Conservation (phyloP, 1,140 invertebrate species). For the Argopecten irradians region DNA sequence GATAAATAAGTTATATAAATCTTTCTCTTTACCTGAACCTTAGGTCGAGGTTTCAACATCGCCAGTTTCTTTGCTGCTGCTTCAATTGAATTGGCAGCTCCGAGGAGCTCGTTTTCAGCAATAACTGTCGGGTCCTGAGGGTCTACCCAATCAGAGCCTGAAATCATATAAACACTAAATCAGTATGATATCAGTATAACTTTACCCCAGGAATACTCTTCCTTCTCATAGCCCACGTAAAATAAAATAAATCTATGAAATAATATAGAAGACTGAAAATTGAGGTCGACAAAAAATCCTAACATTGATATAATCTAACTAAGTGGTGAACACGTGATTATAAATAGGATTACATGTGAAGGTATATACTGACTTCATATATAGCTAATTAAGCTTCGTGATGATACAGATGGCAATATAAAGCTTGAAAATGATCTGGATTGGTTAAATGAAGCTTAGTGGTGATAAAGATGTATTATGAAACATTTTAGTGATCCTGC, state of each 20-base stretch:
- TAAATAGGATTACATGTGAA: too few species aligned
- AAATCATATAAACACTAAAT: conserved; percentile 1
- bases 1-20: background rate
- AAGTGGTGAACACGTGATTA: too few species aligned
- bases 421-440: background rate
- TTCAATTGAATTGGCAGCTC: conserved; percentile 98
- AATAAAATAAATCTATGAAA: too few species aligned
- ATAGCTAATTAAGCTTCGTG: background rate
- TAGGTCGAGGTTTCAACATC: conserved; percentile 87
- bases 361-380: too few species aligned
- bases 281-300: too few species aligned
- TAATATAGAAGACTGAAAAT: too few species aligned
- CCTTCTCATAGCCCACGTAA: background rate
- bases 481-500: background rate
- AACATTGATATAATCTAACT: too few species aligned
- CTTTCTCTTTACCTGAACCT: conserved; percentile 66
- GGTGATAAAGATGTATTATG: background rate
- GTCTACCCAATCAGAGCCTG: conserved; percentile 93
- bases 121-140: conserved; percentile 98
- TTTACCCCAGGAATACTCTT: background rate
- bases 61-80: conserved; percentile 97
- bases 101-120: conserved; percentile 98
- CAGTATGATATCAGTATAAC: background rate
- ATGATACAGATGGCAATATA: background rate
- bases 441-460: background rate